Conservation (phyloP, 2,888 invertebrate genomes). For the Diarsia rubi region DNA sequence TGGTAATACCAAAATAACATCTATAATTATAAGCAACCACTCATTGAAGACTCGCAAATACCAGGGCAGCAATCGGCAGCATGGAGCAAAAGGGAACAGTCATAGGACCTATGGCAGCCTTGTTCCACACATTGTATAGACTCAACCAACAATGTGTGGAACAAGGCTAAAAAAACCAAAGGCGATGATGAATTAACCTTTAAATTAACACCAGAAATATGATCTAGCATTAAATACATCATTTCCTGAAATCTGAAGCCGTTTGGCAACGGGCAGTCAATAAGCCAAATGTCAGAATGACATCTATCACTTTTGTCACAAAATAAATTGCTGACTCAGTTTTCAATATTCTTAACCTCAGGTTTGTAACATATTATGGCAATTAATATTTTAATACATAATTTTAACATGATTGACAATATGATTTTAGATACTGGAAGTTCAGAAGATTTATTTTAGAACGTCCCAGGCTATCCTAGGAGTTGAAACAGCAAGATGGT, state of each 20-base stretch:
- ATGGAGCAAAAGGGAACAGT: not conserved
- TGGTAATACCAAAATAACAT: not conserved
- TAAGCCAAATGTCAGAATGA: no score
- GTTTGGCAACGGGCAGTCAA: not conserved
- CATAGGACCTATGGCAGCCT: no score
- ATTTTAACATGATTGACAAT: not conserved
- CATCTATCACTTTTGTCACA: not conserved
- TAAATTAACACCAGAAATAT: conserved; percentile 16
- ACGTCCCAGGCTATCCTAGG: not conserved
- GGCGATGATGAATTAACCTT: not conserved
- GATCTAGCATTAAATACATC: not conserved
- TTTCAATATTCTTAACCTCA: not conserved
- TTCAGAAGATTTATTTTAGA: not conserved
- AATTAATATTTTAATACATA: not conserved
- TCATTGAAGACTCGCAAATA: not conserved
- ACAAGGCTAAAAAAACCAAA: not conserved
- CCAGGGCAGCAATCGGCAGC: not conserved
- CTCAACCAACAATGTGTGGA: not conserved
- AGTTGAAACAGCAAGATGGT: not conserved
- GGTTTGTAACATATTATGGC: no score
- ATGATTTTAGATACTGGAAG: not conserved
- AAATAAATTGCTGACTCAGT: not conserved
- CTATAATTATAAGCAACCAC: not conserved
- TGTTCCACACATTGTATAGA: no score
- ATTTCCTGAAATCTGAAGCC: conserved; percentile 17